These are phyloP conservation scores for Pantherophis vulpinus DNA, from an alignment of 2,797 vertebrate genomes.

Conservation along the genomic window DNA sequence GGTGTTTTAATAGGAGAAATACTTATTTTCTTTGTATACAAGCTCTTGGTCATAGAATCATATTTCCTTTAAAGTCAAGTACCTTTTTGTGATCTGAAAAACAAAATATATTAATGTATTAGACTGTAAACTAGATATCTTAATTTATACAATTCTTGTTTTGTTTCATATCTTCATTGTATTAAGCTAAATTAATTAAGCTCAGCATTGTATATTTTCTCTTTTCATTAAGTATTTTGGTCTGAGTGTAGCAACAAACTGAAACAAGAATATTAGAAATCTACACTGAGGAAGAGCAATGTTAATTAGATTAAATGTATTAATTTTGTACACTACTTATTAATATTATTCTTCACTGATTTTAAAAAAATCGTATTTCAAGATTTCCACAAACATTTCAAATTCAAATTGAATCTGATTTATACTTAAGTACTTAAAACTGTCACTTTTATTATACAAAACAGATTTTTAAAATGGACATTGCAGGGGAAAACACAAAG, in stretches of 20 bases:
- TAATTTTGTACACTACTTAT: constrained; percentile 48
- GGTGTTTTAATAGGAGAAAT: constrained; percentile 58
- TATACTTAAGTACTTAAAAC: neutral
- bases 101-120: constrained; percentile 68
- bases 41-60: constrained; percentile 40
- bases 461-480: neutral
- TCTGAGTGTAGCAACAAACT: constrained; percentile 77
- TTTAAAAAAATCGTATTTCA: constrained; percentile 48
- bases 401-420: neutral
- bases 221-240: constrained; percentile 98
- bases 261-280: constrained; percentile 66
- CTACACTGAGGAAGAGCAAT: constrained; percentile 63
- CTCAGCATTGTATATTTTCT: constrained; percentile 95
- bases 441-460: neutral
- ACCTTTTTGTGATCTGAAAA: constrained; percentile 66
- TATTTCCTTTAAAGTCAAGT: constrained; percentile 54
- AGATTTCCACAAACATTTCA: constrained; percentile 29
- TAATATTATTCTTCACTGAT: constrained; percentile 41
- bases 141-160: constrained; percentile 86
- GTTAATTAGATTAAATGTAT: constrained; percentile 50
- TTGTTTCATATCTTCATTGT: constrained; percentile 99
- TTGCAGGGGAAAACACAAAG: neutral
- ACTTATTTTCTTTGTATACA: constrained; percentile 47
- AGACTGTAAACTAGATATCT: constrained; percentile 89
- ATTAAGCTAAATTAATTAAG: constrained; percentile 99